phyloP scores from a whole-genome alignment of 92 coral and sea anemone genomes.

The Scolanthus callimorphus region DNA sequence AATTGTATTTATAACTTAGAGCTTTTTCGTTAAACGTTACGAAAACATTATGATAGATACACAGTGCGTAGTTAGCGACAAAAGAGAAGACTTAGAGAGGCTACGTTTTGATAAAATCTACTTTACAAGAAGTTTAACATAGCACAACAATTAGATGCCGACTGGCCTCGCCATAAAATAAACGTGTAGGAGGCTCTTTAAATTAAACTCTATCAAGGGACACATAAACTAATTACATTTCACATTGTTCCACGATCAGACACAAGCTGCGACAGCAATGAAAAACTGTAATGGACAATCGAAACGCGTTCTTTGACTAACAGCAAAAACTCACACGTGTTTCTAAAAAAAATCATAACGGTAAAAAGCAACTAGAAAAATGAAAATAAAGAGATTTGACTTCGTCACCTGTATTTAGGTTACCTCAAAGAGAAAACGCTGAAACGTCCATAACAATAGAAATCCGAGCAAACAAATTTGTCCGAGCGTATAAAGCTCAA shows the following conservation, averaged over 20 bases:
- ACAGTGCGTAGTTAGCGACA: no score
- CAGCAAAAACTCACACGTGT: not conserved
- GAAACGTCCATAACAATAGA: no score
- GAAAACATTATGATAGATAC: no score
- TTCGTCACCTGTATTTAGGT: not conserved
- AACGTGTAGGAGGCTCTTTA: not conserved
- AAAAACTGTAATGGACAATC: not conserved
- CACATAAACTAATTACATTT: slow-evolving; percentile 4
- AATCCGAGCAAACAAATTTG: no score
- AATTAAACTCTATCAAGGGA: not conserved
- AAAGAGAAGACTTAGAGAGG: no score
- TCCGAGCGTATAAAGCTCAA: no score
- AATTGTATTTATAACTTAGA: no score
- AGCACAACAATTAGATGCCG: no score
- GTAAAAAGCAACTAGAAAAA: not conserved
- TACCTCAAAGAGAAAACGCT: not conserved
- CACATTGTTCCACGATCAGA: not conserved
- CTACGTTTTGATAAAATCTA: no score
- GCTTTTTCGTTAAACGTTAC: no score
- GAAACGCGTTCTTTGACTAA: not conserved
- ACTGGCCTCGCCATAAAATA: no score
- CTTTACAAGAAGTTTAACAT: no score
- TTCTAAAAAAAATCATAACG: not conserved
- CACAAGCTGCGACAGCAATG: not conserved
- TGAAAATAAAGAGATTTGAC: not conserved